These are phyloP conservation scores for Dryobota labecula DNA, from an alignment of 2,888 invertebrate species.

Conservation along the genomic window DNA sequence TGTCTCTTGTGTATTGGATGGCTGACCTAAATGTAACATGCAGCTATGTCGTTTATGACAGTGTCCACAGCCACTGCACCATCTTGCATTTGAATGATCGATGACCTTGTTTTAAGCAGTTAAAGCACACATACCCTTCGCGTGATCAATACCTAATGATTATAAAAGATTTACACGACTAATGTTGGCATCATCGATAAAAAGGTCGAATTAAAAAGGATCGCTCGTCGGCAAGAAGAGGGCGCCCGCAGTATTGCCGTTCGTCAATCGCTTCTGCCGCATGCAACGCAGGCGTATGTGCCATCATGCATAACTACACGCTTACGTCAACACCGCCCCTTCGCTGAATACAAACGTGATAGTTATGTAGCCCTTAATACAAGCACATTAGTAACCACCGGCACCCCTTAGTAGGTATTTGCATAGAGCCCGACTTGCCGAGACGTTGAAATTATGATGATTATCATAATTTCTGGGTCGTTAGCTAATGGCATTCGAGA, in stretches of 20 bases:
- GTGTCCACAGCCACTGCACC: too few species aligned
- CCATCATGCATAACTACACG: background rate
- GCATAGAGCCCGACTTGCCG: conserved; percentile 46
- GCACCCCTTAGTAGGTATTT: conserved; percentile 35
- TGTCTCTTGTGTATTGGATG: too few species aligned
- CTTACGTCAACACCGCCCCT: background rate
- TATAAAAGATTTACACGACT: background rate
- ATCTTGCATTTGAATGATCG: too few species aligned
- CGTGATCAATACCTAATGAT: too few species aligned
- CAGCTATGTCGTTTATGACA: too few species aligned
- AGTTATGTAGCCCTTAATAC: background rate
- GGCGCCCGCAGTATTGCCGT: background rate
- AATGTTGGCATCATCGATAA: background rate
- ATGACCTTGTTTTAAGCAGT: too few species aligned
- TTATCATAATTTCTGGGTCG: conserved; percentile 61
- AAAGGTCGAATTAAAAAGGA: background rate
- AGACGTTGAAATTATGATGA: conserved; percentile 46
- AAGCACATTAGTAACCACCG: background rate
- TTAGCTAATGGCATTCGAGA: conserved; percentile 57
- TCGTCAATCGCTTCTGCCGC: background rate
- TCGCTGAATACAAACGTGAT: background rate
- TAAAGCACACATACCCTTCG: too few species aligned
- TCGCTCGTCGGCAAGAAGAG: too few species aligned
- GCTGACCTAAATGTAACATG: too few species aligned
- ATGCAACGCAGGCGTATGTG: background rate